Evolutionary conservation across 1,140 invertebrate genomes (phyloP).

Genomic region (Medauroidea extradentata): DNA sequence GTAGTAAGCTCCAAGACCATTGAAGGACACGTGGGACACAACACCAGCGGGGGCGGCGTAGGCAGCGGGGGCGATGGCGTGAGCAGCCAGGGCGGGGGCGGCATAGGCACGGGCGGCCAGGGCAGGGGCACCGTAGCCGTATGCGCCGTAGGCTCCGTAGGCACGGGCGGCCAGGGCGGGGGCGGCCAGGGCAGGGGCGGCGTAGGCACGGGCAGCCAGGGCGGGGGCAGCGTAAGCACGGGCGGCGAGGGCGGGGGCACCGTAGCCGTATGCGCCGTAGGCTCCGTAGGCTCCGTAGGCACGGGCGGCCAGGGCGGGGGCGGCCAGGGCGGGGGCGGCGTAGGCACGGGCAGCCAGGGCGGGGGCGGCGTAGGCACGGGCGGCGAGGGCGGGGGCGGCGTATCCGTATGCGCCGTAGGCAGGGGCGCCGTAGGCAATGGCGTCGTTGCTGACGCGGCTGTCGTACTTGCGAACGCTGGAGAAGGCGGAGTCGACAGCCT

Average conservation of each 20-base stretch:
- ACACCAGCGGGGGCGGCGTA: conserved; percentile 48
- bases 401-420: conserved; percentile 18
- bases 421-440: conserved; percentile 40
- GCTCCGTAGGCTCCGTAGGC: conserved; percentile 15
- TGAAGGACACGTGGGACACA: conserved; percentile 45
- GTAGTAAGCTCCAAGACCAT: conserved; percentile 28
- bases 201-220: conserved; percentile 3
- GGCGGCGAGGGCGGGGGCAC: conserved; percentile 16
- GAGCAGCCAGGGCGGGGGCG: conserved; percentile 8
- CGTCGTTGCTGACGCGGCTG: conserved; percentile 56
- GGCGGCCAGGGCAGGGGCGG: conserved; percentile 3
- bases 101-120: conserved; percentile 28
- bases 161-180: conserved; percentile 24
- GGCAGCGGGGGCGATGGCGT: conserved; percentile 39
- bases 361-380: conserved; percentile 20
- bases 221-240: conserved; percentile 2
- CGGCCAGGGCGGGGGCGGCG: conserved; percentile 10
- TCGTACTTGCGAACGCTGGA: conserved; percentile 58
- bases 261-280: conserved; percentile 7
- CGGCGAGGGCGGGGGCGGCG: conserved; percentile 24
- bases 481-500: conserved; percentile 58
- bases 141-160: conserved; percentile 11
- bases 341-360: conserved; percentile 3
- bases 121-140: conserved; percentile 26
- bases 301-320: conserved; percentile 24